Conservation (phyloP, 2,888 invertebrate genomes). For the Alsophila aescularia region DNA sequence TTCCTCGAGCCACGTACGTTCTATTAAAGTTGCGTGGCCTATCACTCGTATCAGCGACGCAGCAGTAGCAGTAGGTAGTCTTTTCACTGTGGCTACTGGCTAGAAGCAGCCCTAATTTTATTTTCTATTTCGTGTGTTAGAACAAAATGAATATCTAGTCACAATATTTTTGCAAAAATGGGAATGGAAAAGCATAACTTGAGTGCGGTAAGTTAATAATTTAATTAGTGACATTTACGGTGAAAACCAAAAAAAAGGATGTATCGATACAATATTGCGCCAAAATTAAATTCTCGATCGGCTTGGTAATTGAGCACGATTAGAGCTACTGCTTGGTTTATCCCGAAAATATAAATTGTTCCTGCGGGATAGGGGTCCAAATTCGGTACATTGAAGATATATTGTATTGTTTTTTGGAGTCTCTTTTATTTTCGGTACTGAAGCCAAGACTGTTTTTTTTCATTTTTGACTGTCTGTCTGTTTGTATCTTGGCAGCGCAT, state of each 20-base stretch:
- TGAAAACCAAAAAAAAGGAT: background rate
- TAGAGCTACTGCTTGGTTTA: too few relatives aligned
- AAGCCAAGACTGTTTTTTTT: too few relatives aligned
- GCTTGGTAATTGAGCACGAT: background rate
- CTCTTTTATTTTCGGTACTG: too few relatives aligned
- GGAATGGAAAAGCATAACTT: constrained; percentile 63
- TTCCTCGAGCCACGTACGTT: constrained; percentile 22
- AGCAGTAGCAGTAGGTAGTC: too few relatives aligned
- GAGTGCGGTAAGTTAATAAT: constrained; percentile 55
- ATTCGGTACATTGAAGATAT: too few relatives aligned
- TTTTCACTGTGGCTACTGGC: background rate
- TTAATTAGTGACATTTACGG: background rate
- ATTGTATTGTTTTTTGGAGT: too few relatives aligned
- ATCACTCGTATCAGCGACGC: too few relatives aligned
- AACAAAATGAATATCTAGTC: constrained; percentile 13
- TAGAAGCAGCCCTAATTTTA: background rate
- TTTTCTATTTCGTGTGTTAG: background rate
- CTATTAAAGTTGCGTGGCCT: background rate
- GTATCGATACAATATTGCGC: background rate
- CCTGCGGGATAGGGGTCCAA: too few relatives aligned
- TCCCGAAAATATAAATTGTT: too few relatives aligned
- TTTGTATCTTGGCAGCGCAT: too few relatives aligned
- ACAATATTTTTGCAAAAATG: constrained; percentile 47
- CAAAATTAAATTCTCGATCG: background rate
- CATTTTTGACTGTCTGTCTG: too few relatives aligned